Conservation (phyloP, 1,140 invertebrate species). For the Tachypleus tridentatus region DNA sequence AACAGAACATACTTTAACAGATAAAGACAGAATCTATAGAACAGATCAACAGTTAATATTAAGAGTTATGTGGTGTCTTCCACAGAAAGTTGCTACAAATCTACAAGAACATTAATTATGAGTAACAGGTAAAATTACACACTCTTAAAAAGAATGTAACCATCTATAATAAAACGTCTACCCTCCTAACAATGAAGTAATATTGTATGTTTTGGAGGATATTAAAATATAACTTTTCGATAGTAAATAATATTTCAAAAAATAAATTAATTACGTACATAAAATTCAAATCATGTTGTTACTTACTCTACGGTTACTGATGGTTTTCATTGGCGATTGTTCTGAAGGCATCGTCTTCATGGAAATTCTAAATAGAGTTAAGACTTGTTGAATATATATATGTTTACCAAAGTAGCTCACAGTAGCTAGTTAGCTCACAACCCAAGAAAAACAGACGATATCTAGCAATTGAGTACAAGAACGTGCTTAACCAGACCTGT, state of each 20-base stretch:
- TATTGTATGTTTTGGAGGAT: not conserved
- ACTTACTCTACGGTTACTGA: conserved; percentile 19
- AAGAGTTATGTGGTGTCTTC: conserved; percentile 1
- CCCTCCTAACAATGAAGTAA: not conserved
- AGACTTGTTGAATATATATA: too few relatives aligned
- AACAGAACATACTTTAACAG: not conserved
- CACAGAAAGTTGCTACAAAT: not conserved
- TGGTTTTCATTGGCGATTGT: conserved; percentile 13
- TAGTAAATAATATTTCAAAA: not conserved
- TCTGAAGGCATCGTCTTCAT: conserved; percentile 12
- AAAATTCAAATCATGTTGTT: not conserved
- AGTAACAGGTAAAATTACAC: not conserved
- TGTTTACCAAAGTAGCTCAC: too few relatives aligned
- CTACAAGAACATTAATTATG: too few relatives aligned
- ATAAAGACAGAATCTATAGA: not conserved
- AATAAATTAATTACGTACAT: not conserved
- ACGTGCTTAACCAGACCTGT: too few relatives aligned
- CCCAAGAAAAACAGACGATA: too few relatives aligned
- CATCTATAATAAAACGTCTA: not conserved
- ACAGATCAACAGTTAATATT: not conserved
- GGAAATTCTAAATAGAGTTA: too few relatives aligned
- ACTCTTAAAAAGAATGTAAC: not conserved
- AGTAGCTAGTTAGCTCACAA: too few relatives aligned
- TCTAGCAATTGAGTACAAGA: too few relatives aligned
- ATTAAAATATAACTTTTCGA: not conserved